Percentiles rank a stretch among this genome's conserved stretches.
Evolutionary conservation across 2,113 vertebrate genomes (phyloP).

Genomic region (Mohoua ochrocephala): DNA sequence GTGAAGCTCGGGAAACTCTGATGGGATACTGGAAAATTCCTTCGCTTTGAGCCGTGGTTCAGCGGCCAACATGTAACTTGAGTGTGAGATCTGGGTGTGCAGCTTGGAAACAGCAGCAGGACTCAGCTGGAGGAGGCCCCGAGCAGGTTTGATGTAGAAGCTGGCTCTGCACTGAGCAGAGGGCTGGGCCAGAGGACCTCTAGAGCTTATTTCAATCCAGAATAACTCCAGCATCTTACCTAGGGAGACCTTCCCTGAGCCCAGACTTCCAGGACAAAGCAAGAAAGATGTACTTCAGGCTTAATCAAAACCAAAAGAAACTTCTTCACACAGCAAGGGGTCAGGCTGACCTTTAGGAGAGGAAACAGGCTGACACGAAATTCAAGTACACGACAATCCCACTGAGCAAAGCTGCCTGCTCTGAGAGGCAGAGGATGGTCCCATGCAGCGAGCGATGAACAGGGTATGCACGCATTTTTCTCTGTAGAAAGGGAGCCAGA

Average conservation of each 20-base stretch:
- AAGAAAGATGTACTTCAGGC: not conserved
- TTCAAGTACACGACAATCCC: not conserved
- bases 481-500: not conserved
- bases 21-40: not conserved
- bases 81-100: not conserved
- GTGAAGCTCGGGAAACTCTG: fast-evolving
- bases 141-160: not conserved
- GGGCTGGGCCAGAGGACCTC: not conserved
- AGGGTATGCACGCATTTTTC: fast-evolving
- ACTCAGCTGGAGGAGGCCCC: not conserved
- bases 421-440: not conserved
- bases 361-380: not conserved
- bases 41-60: not conserved
- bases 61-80: not conserved
- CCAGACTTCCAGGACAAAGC: not conserved
- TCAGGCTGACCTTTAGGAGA: not conserved
- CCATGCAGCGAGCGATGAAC: fast-evolving
- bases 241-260: not conserved
- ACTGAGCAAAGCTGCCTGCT: not conserved
- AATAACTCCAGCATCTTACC: not conserved
- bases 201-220: not conserved
- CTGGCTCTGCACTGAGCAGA: not conserved
- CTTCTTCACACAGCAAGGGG: not conserved
- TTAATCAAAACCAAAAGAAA: not conserved
- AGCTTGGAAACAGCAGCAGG: not conserved